Evolutionary conservation across 53 echinoderm and acorn worm species (phyloP).

Genomic region (Echinometra lucunter): DNA sequence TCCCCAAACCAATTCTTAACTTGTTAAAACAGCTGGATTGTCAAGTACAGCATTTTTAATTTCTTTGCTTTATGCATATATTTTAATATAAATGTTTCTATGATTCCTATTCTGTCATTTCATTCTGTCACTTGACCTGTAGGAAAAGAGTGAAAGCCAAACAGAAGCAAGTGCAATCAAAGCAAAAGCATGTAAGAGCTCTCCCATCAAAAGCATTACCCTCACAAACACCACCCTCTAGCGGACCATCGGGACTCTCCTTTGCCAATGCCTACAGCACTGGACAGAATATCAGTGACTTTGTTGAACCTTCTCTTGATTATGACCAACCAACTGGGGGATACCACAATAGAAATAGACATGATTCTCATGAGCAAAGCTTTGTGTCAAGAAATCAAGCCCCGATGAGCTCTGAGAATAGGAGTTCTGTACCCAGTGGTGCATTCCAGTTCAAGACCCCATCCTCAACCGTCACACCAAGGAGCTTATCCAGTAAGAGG

Average conservation of each 20-base stretch:
- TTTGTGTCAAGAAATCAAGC: slow-evolving; percentile 15
- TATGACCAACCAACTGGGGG: background rate
- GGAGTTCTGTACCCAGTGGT: background rate
- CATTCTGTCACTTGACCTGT: too few species aligned
- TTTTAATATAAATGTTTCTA: background rate
- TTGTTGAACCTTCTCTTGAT: background rate
- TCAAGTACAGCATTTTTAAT: too few species aligned
- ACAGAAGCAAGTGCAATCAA: slow-evolving; percentile 83
- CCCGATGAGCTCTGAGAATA: background rate
- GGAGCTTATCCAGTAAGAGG: background rate
- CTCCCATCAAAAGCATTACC: slow-evolving; percentile 1
- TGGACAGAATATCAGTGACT: slow-evolving; percentile 6
- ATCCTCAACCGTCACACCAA: slow-evolving; percentile 35
- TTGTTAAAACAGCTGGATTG: too few species aligned
- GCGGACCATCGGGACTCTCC: background rate
- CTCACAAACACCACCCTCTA: background rate
- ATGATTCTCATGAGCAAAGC: background rate
- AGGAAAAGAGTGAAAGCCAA: slow-evolving; percentile 94
- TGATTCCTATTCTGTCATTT: background rate
- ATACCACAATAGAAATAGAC: background rate
- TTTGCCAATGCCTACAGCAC: background rate
- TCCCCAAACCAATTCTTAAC: too few species aligned
- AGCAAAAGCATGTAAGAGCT: slow-evolving; percentile 63
- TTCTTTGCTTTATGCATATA: too few species aligned
- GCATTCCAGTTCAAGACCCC: slow-evolving; percentile 33